Base-by-base conservation (phyloP, 2,888 invertebrate genomes). In the Hypercompe scribonia region DNA sequence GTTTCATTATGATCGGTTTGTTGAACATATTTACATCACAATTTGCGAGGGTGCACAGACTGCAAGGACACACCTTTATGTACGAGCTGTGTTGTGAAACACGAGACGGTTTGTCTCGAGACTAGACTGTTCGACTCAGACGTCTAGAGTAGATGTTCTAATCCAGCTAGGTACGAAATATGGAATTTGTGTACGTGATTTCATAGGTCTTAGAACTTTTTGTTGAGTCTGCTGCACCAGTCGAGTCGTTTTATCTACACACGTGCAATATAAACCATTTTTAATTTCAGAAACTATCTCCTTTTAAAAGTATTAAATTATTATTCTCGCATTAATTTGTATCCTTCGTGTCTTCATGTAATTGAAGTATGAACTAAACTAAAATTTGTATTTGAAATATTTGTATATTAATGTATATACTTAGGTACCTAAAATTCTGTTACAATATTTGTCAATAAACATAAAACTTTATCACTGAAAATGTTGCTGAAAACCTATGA, bases 31-130 rank as follows among this genome's bases (percentile, higher is more conserved):
- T 78, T 73, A 36, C 75, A 81, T 79, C 33, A 70, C 24, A 67
- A 58, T 70, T 71, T 69, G 58, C 68, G 18, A 64, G 46, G 70
- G 63, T 54, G 50, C 11, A 54, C 11, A 54, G n/a, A 54, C 50
- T 54, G 50, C 50, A 50, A 46, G 65, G 39, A 54, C 39, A 70
- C 72, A 71, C 64, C 63, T 72, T 75, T 65, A 70, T 58, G 73
- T 76, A 76, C 76, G 79, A 83, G 74, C 78, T 72, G 74, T 73
- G 78, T 71, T 68, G 33, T 74, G 78, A 70, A 80, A 82, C 73
- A 64, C 65, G 77, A 82, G 82, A 83, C 76, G 65, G 80, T 74
- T 75, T 77, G 83, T 78, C 81, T 81, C 68, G 36, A 72, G 61
- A 74, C 70, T 76, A 75, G 75, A 74, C 70, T 74, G 72, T 74